Base-by-base conservation (phyloP, 2,797 vertebrate species). In the Xerus rutilus region DNA sequence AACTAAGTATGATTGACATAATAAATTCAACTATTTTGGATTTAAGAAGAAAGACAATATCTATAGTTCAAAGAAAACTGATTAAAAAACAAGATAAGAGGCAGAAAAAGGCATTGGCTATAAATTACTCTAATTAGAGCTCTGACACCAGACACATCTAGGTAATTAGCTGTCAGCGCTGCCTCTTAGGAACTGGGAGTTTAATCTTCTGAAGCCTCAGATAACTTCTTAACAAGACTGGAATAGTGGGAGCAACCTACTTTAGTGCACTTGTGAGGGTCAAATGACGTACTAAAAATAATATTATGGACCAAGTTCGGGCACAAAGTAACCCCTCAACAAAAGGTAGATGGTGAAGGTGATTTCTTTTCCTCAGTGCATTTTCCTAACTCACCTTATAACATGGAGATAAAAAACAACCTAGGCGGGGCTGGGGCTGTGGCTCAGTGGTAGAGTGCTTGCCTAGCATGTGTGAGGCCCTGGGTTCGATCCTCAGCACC, bases 41-140 rank as follows among this genome's bases (percentile, higher is more conserved):
- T 86, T 86, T 84, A 62, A 73, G 45, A 32, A 77, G 35, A 79
- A 86, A 84, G 70, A 52, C 30, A 96, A 28, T n/a, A 81, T 47
- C 52, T 67, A 32, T 47, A 72, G 59, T 52, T 86, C 32, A 94
- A 62, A 83, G 39, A 82, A 5, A 67, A 67, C 7, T 76, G n/a
- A 69, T 73, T 69, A 28, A 87, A 59, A 79, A 86, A 35, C 67
- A 28, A 49, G 30, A 79, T 52, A 14, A 70, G 30, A 45, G 32
- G 21, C 11, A 84, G 12, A 82, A 69, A 59, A 89, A 28, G 69
- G 8, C 4, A 67, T 32, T 89, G 57, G 20, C 73, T 43, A 84
- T 72, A 83, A 95, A 91, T 72, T 79, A 70, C 67, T 83, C 59
- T 76, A 49, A 93, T 78, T 79, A 67, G 9, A 86, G 14, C 12